Evolutionary conservation across 2,113 vertebrate genomes (phyloP), one percentile per base, ranked within the genome.

Genomic region (Mungos mungo): DNA sequence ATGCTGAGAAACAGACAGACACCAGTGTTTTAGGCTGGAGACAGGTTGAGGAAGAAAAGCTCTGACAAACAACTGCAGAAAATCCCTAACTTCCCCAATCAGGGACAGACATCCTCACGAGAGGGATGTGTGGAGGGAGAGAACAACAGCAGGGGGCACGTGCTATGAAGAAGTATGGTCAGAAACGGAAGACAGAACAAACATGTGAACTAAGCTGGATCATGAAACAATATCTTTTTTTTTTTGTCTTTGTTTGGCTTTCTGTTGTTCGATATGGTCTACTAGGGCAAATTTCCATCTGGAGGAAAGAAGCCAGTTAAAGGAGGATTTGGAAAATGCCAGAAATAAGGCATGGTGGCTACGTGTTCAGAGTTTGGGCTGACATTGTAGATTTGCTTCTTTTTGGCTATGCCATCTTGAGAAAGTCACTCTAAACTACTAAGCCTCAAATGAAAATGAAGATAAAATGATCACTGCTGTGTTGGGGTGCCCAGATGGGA

Each of bases 301-400:
- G 25, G 52, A 68, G 54, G 76, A 63, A 90, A 84, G 50, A 88
- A 91, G 47, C 31, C n/a, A 60, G 41, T 33, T 68, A 31, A 45
- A 52, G 27, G 31, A 84, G 19, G 3, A 66, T 66, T 77, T 41
- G 52, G 18, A 69, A 86, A 93, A 95, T 69, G 21, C 21, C 3
- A 13, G 9, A 71, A 47, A 19, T 68, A 74, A 69, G 33, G 7
- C 54, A 1, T 47, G 47, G 33, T 47, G 57, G 38, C 41, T 52
- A 27, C 3, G 47, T 60, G 38, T 80, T 50, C 45, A 35, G 79
- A 52, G 19, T 66, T 33, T 81, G 66, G 31, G 74, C 14, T 76
- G 27, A 52, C 90, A 90, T 33, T 18, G 11, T 93, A 33, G 27
- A 60, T 94, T 95, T 89, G 47, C 27, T 69, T 80, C 80, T 76